Conservation (phyloP, 1,140 invertebrate genomes). For the Sycophaga agraensis region DNA sequence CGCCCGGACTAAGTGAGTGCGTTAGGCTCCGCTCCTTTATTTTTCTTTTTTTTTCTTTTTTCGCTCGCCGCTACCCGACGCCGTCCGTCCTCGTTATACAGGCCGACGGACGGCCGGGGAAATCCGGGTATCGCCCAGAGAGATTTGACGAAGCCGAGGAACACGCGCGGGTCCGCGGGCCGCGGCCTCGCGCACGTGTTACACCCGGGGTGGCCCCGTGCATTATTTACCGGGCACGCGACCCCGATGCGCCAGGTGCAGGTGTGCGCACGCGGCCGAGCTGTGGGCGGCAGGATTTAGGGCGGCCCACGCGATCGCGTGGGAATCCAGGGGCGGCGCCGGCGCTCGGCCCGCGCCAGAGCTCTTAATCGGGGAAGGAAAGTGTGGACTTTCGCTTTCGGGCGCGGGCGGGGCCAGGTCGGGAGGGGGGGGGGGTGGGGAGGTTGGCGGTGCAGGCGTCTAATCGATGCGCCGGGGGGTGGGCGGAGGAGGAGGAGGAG, state of each 20-base stretch:
- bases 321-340: neutral
- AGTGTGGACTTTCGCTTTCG: conserved; percentile 28
- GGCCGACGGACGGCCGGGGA: neutral
- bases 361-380: conserved; percentile 11
- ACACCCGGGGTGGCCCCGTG: no score
- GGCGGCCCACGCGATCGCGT: neutral
- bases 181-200: no score
- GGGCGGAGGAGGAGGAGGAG: neutral
- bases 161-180: no score
- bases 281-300: no score
- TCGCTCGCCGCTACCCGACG: no score
- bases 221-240: no score
- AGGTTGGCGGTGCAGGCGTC: neutral
- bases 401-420: neutral
- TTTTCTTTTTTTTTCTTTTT: neutral
- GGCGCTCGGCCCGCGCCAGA: conserved; percentile 6
- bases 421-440: neutral
- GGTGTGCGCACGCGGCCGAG: neutral
- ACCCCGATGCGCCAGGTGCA: neutral
- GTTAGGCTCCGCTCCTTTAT: no score
- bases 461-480: conserved; percentile 6
- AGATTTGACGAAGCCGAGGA: no score
- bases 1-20: no score
- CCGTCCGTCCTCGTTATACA: neutral
- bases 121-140: no score